phyloP scores from a whole-genome alignment of 1,140 invertebrate genomes.

The Tetramorium alpestre region DNA sequence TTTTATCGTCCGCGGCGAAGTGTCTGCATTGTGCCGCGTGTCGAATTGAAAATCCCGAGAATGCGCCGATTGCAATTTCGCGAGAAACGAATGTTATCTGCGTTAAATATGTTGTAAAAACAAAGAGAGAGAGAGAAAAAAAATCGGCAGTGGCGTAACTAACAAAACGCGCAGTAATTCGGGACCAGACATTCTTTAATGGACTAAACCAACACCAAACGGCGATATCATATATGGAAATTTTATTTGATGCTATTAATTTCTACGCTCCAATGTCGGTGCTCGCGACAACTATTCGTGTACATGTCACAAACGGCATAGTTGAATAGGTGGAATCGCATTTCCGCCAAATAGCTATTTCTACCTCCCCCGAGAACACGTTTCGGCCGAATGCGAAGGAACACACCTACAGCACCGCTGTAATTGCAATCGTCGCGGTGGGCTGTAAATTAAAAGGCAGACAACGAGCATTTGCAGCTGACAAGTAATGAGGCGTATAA shows the following conservation, averaged over 20 bases:
- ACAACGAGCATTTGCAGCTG: conserved; percentile 77
- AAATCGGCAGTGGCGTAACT: background rate
- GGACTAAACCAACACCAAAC: background rate
- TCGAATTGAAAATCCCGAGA: conserved; percentile 47
- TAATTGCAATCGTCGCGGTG: conserved; percentile 62
- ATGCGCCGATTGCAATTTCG: conserved; percentile 13
- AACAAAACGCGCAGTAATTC: background rate
- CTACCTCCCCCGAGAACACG: conserved; percentile 14
- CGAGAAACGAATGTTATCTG: conserved; percentile 11
- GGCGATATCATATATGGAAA: background rate
- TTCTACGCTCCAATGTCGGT: background rate
- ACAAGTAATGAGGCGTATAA: conserved; percentile 82
- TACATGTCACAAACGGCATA: background rate
- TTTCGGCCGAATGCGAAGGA: conserved; percentile 32
- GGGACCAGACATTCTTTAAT: background rate
- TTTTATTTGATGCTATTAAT: conserved; percentile 1
- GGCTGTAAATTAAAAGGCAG: conserved; percentile 79
- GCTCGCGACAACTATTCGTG: background rate
- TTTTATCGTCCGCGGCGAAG: conserved; percentile 54
- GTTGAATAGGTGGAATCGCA: conserved; percentile 13
- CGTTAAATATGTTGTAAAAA: background rate
- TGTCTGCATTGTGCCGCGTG: conserved; percentile 27
- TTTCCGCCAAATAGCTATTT: conserved; percentile 21
- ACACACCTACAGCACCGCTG: conserved; percentile 3
- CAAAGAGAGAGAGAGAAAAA: background rate